phyloP scores from a whole-genome alignment of 2,113 vertebrate species.

The Malurus melanocephalus region DNA sequence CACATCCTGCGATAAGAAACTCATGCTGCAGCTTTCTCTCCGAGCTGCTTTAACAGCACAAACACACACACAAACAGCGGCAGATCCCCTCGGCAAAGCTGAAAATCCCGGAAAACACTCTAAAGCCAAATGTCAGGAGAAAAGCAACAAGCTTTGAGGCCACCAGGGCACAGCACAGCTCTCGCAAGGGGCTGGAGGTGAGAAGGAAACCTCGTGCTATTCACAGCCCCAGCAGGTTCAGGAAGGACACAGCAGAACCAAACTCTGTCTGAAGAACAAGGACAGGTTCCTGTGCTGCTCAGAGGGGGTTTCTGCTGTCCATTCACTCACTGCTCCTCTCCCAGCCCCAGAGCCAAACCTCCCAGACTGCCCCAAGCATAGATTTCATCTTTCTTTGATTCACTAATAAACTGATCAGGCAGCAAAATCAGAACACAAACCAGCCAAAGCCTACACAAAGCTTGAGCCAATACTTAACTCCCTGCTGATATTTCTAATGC shows the following conservation, averaged over 20 bases:
- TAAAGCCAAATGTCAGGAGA: background rate
- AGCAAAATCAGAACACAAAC: background rate
- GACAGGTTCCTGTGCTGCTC: rapidly evolving
- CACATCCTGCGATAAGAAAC: background rate
- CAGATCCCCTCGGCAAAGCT: background rate
- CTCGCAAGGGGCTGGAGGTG: background rate
- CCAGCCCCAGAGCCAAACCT: background rate
- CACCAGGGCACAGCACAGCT: rapidly evolving
- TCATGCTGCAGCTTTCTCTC: background rate
- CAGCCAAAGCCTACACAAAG: background rate
- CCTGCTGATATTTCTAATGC: background rate
- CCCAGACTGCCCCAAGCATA: background rate
- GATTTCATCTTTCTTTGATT: background rate
- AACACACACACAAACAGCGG: background rate
- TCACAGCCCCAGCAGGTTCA: background rate
- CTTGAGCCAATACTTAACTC: background rate
- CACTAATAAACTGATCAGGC: background rate
- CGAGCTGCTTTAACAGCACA: rapidly evolving
- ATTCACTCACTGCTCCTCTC: background rate
- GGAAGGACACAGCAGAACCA: rapidly evolving
- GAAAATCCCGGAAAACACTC: background rate
- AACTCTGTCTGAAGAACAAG: background rate
- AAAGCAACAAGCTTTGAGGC: background rate
- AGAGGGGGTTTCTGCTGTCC: background rate
- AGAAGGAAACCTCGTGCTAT: background rate